phyloP scores from a whole-genome alignment of 1,140 invertebrate species.

The Neuroterus valhalla region DNA sequence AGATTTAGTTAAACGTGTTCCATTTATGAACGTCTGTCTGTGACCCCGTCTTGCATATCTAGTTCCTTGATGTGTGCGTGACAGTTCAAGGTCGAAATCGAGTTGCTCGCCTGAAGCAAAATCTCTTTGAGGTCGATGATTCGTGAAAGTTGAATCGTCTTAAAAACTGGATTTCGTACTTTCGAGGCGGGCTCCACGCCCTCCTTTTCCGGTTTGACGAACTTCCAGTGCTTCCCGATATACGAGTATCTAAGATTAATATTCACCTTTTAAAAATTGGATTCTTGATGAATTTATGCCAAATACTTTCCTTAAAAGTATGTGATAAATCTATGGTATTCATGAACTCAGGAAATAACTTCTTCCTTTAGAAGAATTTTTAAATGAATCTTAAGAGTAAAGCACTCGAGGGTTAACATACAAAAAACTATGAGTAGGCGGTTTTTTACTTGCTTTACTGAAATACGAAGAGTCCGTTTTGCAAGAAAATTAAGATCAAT shows the following conservation, averaged over 20 bases:
- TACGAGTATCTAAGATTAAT: constrained; percentile 12
- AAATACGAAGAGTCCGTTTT: too few relatives aligned
- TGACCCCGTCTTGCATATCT: neutral
- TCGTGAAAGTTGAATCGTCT: constrained; percentile 51
- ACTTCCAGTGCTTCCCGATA: constrained; percentile 16
- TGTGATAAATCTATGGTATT: constrained; percentile 11
- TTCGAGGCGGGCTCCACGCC: constrained; percentile 40
- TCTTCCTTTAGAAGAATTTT: neutral
- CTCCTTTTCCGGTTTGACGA: constrained; percentile 36
- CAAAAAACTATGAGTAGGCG: neutral
- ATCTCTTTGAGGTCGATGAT: constrained; percentile 46
- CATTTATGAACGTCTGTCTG: neutral
- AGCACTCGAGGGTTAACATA: neutral
- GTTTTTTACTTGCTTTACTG: neutral
- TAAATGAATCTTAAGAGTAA: neutral
- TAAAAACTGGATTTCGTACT: constrained; percentile 53
- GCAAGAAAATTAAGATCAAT: too few relatives aligned
- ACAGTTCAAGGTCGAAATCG: constrained; percentile 55
- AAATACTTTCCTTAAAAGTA: constrained; percentile 23
- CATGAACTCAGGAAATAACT: neutral
- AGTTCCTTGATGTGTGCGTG: constrained; percentile 9
- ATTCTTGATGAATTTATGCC: constrained; percentile 7
- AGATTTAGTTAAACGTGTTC: neutral
- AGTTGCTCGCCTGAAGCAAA: constrained; percentile 47
- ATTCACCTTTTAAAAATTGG: constrained; percentile 6